A percentile compares a stretch with the other conserved stretches of the same genome.
phyloP scores from a whole-genome alignment of 2,888 invertebrate species.

The Andricus curvator region DNA sequence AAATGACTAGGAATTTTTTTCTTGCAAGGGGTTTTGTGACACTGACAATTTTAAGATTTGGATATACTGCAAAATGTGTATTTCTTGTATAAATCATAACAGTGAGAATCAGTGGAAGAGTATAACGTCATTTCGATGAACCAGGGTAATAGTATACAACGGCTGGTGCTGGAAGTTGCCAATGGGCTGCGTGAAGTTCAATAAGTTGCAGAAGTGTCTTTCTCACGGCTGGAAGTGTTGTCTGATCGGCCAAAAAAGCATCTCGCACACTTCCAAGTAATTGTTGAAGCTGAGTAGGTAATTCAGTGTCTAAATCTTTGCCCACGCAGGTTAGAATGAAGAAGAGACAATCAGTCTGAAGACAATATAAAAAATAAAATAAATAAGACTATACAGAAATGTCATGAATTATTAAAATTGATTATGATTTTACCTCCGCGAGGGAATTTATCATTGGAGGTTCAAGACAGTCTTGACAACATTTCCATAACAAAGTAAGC shows the following conservation, averaged over 20 bases:
- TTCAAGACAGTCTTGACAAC: slow-evolving; percentile 92
- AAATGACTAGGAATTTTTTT: too few relatives aligned
- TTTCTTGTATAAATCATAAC: slow-evolving; percentile 3
- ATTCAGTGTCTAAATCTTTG: slow-evolving; percentile 90
- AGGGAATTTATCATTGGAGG: slow-evolving; percentile 88
- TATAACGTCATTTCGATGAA: slow-evolving; percentile 68
- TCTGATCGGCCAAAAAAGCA: slow-evolving; percentile 88
- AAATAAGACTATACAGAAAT: not conserved
- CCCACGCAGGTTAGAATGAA: slow-evolving; percentile 94
- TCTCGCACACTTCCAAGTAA: slow-evolving; percentile 90
- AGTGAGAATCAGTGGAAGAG: not conserved
- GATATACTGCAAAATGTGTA: not conserved
- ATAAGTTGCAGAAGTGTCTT: slow-evolving; percentile 93
- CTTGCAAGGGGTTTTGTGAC: not conserved
- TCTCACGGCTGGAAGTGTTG: slow-evolving; percentile 87
- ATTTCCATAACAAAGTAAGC: slow-evolving; percentile 91
- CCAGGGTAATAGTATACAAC: slow-evolving; percentile 92
- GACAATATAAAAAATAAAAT: slow-evolving; percentile 4
- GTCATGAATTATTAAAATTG: not conserved
- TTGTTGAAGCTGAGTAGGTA: slow-evolving; percentile 89
- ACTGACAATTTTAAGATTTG: not conserved
- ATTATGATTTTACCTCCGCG: slow-evolving; percentile 82
- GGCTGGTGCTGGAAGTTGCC: slow-evolving; percentile 94
- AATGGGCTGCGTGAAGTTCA: slow-evolving; percentile 93
- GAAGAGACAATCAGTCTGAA: slow-evolving; percentile 91